phyloP scores from a whole-genome alignment of 1,140 invertebrate genomes.

The Wiebesia pumilae region DNA sequence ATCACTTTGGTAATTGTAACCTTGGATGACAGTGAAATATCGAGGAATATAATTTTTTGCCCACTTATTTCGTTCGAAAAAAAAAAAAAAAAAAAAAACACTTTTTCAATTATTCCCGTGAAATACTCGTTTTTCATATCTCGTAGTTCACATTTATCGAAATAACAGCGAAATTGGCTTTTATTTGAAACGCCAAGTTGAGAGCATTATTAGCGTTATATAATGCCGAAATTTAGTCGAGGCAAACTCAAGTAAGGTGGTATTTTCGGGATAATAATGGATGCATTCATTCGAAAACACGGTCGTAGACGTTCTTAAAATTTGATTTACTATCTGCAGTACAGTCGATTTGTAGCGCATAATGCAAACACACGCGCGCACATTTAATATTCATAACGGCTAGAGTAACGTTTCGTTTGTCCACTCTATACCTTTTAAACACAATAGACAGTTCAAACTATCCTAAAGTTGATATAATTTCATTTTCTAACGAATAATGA shows the following conservation, averaged over 20 bases:
- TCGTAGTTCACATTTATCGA: neutral
- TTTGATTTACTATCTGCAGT: too few relatives aligned
- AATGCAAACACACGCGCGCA: too few relatives aligned
- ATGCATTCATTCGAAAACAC: too few relatives aligned
- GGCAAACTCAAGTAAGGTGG: neutral
- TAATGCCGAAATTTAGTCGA: neutral
- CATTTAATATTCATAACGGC: too few relatives aligned
- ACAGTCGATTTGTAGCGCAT: too few relatives aligned
- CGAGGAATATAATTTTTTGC: neutral
- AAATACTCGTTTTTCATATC: neutral
- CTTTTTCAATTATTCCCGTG: neutral
- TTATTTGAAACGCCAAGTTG: neutral
- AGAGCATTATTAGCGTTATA: constrained; percentile 7
- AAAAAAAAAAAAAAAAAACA: too few relatives aligned
- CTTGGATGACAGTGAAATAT: neutral
- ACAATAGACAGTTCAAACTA: too few relatives aligned
- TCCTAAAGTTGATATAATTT: neutral
- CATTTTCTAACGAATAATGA: neutral
- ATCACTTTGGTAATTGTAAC: neutral
- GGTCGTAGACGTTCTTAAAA: neutral
- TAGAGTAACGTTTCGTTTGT: too few relatives aligned
- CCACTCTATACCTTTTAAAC: too few relatives aligned
- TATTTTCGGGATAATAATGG: neutral
- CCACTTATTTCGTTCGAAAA: constrained; percentile 1
- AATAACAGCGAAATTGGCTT: neutral